Conservation (phyloP, 1,140 invertebrate genomes). For the Drosophila rhopaloa region DNA sequence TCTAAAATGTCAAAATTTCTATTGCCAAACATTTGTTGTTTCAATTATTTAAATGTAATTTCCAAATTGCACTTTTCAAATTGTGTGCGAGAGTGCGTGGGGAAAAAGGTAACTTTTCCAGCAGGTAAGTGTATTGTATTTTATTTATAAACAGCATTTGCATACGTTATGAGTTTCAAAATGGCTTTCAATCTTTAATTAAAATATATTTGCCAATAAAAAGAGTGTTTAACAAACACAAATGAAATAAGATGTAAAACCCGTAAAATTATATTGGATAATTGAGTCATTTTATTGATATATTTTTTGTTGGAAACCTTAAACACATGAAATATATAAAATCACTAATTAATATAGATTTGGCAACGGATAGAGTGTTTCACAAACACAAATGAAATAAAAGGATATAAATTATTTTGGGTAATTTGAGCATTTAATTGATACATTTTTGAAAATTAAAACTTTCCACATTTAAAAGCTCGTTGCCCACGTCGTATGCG, state of each 20-base stretch:
- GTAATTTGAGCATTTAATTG: no score
- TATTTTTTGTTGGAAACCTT: neutral
- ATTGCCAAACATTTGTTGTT: constrained; percentile 73
- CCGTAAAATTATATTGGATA: neutral
- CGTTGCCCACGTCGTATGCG: constrained; percentile 16
- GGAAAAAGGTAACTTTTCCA: neutral
- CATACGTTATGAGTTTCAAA: neutral
- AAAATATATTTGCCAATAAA: neutral
- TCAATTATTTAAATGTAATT: constrained; percentile 82
- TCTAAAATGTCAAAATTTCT: constrained; percentile 73
- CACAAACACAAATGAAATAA: no score
- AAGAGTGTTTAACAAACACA: neutral
- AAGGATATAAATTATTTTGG: no score
- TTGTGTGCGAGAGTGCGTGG: constrained; percentile 7
- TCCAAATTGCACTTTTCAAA: constrained; percentile 63
- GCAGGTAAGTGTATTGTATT: constrained; percentile 2
- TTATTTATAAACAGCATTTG: constrained; percentile 21
- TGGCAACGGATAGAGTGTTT: no score
- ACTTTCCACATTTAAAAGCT: neutral
- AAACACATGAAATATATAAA: neutral
- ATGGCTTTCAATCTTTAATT: neutral
- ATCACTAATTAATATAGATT: no score
- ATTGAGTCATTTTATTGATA: no score
- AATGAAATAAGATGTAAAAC: neutral
- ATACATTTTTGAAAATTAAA: no score